Evolutionary conservation across 2,797 vertebrate species (phyloP).

Genomic region (Cossypha niveicapilla): DNA sequence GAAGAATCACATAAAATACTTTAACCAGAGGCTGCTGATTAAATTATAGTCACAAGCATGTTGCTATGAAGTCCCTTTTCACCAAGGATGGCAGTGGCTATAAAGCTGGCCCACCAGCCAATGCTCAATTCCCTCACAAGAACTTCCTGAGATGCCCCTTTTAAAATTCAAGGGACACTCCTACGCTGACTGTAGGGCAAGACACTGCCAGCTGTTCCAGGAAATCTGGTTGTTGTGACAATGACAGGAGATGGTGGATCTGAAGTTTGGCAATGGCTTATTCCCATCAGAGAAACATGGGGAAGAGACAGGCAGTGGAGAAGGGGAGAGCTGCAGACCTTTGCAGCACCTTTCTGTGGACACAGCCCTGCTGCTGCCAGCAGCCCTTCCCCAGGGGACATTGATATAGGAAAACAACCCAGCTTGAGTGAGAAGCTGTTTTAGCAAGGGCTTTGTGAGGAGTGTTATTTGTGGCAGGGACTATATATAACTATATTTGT

Average conservation of each 20-base stretch:
- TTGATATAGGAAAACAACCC: background rate
- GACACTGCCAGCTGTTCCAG: background rate
- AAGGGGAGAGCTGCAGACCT: background rate
- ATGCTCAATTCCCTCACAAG: background rate
- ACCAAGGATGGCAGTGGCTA: background rate
- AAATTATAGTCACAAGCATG: background rate
- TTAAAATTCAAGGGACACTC: background rate
- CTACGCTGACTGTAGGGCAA: rapidly evolving
- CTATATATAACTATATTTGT: slow-evolving; percentile 57
- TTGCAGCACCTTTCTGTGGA: background rate
- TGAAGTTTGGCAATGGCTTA: background rate
- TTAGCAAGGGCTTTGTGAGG: slow-evolving; percentile 19
- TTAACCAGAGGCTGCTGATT: background rate
- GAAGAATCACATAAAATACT: background rate
- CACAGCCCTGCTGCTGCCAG: background rate
- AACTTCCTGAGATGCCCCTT: background rate
- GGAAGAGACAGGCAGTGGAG: background rate
- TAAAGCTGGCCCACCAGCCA: background rate
- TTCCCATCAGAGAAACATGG: background rate
- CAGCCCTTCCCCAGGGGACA: background rate
- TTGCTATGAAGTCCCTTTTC: background rate
- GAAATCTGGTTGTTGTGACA: background rate
- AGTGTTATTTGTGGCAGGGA: slow-evolving; percentile 17
- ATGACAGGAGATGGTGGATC: background rate
- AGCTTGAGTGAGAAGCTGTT: background rate